Base-by-base conservation (phyloP, 2,888 invertebrate species). In the Pinctada fucata region DNA sequence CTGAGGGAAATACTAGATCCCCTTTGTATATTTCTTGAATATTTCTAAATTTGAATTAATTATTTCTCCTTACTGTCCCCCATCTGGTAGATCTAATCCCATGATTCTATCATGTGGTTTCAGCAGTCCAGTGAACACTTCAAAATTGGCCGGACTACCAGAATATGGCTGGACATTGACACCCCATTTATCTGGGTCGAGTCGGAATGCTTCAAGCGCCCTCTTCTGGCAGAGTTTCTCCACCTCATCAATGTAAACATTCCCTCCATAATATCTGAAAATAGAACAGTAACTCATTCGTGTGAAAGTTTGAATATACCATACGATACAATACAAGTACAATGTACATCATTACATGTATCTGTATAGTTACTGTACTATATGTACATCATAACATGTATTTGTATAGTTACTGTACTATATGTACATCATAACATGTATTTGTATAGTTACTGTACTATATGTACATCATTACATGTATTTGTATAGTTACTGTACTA, bases 141-240 rank as follows among this genome's bases (percentile, higher is more conserved):
- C 99, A 92, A 99, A 96, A 93, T 99, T 99, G 3, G 98, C 99
- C 16, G 99, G 99, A n/a, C 97, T 97, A 88, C 97, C 97, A 75
- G 98, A 99, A 91, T 98, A 97, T 0, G 99, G 97, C 92, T 99
- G 99, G 2, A 92, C 92, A 79, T 92, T 92, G 6, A 92, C 91
- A 2, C 92, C 99, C 99, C 99, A 99, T 92, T 97, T 94, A 79
- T 95, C 96, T 0, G 96, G 94, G 88, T 95, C 95, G 31, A 99
- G 93, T 84, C 94, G 95, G 92, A 96, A 99, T 1, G 97, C 95
- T 91, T 96, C 95, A 72, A 99, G 94, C 0, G 97, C 95, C 82
- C 99, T 95, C 88, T 96, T 95, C 92, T 98, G 98, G 73, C 97
- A 97, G 76, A 99, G 93, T 47, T 95, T 90, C 94, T 99, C 99